These are phyloP conservation scores for Caloenas nicobarica DNA, from an alignment of 2,113 vertebrate genomes.

Conservation along the genomic window DNA sequence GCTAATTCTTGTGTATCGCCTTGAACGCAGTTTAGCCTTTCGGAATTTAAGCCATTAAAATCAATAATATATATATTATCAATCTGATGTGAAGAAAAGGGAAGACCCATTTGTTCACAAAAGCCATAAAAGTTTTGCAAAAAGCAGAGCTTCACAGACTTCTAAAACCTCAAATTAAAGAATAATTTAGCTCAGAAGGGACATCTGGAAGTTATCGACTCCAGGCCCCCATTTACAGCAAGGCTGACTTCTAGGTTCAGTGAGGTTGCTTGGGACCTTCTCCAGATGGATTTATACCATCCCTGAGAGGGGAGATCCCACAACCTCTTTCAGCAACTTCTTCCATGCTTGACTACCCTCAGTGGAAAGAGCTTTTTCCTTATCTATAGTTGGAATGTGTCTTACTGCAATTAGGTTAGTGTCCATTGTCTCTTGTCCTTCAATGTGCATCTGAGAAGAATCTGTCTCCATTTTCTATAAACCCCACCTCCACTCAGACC, in stretches of 20 bases:
- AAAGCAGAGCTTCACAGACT: background rate
- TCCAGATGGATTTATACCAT: background rate
- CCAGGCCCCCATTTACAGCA: background rate
- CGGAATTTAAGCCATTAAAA: background rate
- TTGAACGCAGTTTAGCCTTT: background rate
- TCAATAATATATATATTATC: background rate
- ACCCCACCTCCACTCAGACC: background rate
- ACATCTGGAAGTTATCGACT: background rate
- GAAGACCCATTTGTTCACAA: background rate
- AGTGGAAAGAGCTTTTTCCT: background rate
- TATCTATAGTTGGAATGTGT: background rate
- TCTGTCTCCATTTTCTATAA: background rate
- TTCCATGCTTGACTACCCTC: background rate
- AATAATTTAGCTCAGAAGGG: background rate
- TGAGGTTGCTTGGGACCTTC: background rate
- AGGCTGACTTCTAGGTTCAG: background rate
- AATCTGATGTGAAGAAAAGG: background rate
- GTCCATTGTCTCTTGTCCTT: background rate
- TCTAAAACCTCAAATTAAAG: background rate
- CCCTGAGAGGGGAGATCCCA: background rate
- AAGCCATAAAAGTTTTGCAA: background rate
- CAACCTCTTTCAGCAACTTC: background rate
- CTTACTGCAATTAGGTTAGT: background rate
- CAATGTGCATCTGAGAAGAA: background rate
- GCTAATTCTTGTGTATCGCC: background rate